Evolutionary conservation across 2,113 vertebrate species (phyloP), one percentile per base, ranked within the genome.

Genomic region (Aptenodytes forsteri): DNA sequence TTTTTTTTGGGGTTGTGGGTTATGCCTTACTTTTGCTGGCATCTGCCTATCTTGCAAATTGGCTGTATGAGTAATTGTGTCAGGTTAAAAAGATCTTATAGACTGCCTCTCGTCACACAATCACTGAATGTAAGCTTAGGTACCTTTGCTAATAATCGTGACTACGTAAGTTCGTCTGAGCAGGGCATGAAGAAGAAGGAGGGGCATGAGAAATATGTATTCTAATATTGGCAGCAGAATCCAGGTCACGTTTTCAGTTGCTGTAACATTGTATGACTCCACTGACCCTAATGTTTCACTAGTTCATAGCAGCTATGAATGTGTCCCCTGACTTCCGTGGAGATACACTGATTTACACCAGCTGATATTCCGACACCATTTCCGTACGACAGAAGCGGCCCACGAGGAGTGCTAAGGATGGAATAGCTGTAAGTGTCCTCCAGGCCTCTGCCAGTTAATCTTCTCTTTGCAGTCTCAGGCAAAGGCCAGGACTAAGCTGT

Each of bases 281-380:
- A 3, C 21, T 65, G 79, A 61, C 71, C 44, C 40, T 71, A 8
- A 0, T 5, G 50, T 75, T 55, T 38, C 79, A 10, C 4, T 25
- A 11, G 65, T 34, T 49, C 30, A 2, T 9, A 76, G 66, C 75
- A 85, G 61, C 34, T 79, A 4, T 34, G 42, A 18, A 21, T 5
- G 13, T 21, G 36, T 42, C 66, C 59, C 38, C 81, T 55, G 47
- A 17, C 2, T 47, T 50, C 11, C 10, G 34, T 7, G 50, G 32
- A 18, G 64, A 36, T 9, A 3, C 10, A 0, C 49, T 12, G 56
- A 36, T 44, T 49, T 21, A 38, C 38, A 6, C 8, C 49, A 56
- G 47, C 42, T 72, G 76, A 15, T 32, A 34, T 7, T 76, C 52
- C 22, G 1, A 1, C 23, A 0, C 18, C 2, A 0, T 20, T 65